phyloP scores from a whole-genome alignment of 2,797 vertebrate genomes.

The Hyperoplus immaculatus region DNA sequence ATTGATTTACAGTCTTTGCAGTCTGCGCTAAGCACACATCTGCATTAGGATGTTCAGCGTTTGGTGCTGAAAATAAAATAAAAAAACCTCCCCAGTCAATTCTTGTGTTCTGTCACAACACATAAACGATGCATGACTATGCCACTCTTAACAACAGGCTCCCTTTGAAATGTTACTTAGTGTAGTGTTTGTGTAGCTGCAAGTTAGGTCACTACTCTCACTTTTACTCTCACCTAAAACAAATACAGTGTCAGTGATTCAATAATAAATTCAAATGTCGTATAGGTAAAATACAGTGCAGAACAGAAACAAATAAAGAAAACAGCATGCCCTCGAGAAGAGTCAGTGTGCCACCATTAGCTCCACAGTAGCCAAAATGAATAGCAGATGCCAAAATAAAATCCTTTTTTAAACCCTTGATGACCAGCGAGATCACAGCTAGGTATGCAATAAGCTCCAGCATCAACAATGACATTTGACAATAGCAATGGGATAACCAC shows the following conservation, averaged over 20 bases:
- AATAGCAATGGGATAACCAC: conserved; percentile 58
- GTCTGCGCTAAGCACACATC: neutral
- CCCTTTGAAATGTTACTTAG: conserved; percentile 18
- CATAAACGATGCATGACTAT: conserved; percentile 14
- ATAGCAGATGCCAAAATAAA: conserved; percentile 55
- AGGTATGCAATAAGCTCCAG: conserved; percentile 60
- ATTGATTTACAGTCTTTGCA: neutral
- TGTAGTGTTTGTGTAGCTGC: conserved; percentile 24
- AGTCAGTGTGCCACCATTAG: conserved; percentile 52
- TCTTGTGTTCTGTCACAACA: conserved; percentile 16
- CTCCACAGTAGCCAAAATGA: conserved; percentile 46
- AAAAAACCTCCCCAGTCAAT: neutral
- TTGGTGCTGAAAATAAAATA: conserved; percentile 3
- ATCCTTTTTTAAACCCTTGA: conserved; percentile 43
- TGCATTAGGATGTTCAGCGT: neutral
- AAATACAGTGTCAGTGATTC: conserved; percentile 52
- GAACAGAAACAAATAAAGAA: conserved; percentile 36
- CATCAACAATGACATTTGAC: conserved; percentile 66
- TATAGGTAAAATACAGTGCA: conserved; percentile 43
- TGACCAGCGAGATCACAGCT: conserved; percentile 55
- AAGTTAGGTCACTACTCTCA: conserved; percentile 40
- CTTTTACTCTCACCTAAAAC: conserved; percentile 67
- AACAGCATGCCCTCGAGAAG: conserved; percentile 63
- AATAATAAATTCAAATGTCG: conserved; percentile 49
- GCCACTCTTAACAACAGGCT: conserved; percentile 13